Evolutionary conservation across 2,797 vertebrate genomes (phyloP), one percentile per base, ranked within the genome.

Genomic region (Pantherophis vulpinus): DNA sequence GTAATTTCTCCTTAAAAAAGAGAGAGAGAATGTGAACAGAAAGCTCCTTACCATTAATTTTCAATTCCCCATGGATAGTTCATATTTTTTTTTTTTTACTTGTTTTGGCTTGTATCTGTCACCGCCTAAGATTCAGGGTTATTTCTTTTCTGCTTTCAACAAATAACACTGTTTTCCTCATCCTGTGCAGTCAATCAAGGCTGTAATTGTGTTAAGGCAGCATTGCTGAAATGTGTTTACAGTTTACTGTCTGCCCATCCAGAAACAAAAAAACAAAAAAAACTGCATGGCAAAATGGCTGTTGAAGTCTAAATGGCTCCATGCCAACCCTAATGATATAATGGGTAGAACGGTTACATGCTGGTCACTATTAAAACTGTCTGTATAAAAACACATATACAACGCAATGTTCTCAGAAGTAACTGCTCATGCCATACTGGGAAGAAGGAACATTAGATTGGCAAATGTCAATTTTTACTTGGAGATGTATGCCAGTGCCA

Each of bases 191-290:
- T 92, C 93, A 93, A 20, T 93, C 91, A 94, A 63, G 88, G 23
- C 90, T 93, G 92, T 94, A 93, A 93, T 93, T 95, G 93, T 94
- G 95, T 91, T 91, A 94, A 93, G 93, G 93, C 92, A 94, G 91
- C 91, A 90, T 92, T 94, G 94, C 94, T 93, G 93, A 95, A 94
- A 92, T 92, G 91, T 96, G 93, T 94, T 95, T 94, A 94, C 95
- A 96, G 93, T 92, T 96, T 23, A 94, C 93, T 95, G 95, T 94
- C 95, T 91, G 94, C 92, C 66, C 74, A 95, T 95, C 95, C 95
- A 96, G 96, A 95, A 96, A 95, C 90, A 93, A 94, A 94, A 93
- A 94, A 94, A 83, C 37, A 37, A 37, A 54, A 54, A 54, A 9
- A 90, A 29, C 56, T 93, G 90, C 90, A 93, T 83, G 94, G 89